phyloP scores from a whole-genome alignment of 2,888 invertebrate species.

The Erebia palarica region DNA sequence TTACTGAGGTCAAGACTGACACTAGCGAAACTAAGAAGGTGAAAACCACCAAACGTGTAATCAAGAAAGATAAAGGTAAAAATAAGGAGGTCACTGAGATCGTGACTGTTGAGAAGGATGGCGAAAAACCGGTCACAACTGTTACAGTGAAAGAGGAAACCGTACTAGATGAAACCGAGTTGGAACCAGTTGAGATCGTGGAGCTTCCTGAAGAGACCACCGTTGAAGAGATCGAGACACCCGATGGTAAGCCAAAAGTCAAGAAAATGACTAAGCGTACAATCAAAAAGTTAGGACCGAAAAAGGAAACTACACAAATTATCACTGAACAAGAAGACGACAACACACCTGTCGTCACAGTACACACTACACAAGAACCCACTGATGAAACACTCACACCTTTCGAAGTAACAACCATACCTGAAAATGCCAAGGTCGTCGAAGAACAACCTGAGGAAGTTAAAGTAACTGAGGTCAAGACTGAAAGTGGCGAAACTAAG shows the following conservation, averaged over 20 bases:
- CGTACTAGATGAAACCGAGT: background rate
- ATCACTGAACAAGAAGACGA: conserved; percentile 7
- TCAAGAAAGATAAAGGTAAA: background rate
- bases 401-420: background rate
- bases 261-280: background rate
- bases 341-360: conserved; percentile 9
- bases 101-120: background rate
- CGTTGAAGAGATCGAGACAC: background rate
- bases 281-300: background rate
- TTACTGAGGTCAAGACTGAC: conserved; percentile 2
- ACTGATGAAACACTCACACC: conserved; percentile 9
- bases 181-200: background rate
- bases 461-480: background rate
- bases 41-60: background rate
- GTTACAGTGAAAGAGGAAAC: background rate
- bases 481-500: background rate
- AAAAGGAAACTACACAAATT: background rate
- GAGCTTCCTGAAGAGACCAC: background rate
- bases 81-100: background rate
- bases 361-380: conserved; percentile 4
- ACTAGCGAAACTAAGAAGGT: background rate
- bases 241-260: background rate
- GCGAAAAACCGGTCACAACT: background rate
- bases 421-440: background rate
- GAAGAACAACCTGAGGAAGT: conserved; percentile 5